Percentiles rank a stretch among this genome's conserved stretches.
Conservation (phyloP, 1,140 invertebrate genomes). For the Solen grandis region DNA sequence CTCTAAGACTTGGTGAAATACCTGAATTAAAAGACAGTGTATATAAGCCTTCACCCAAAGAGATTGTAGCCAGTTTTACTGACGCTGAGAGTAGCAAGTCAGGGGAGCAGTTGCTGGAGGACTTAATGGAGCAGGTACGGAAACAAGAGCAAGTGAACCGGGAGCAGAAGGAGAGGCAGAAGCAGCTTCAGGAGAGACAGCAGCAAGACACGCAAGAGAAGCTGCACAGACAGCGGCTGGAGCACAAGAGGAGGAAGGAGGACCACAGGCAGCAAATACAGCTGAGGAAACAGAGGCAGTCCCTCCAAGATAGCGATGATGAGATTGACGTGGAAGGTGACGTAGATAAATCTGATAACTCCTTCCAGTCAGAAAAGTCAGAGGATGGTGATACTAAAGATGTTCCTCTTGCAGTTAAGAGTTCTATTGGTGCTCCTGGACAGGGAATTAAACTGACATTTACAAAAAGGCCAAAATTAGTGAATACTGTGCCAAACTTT, state of each 20-base stretch:
- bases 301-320: slow-evolving; percentile 41
- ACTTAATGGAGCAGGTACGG: slow-evolving; percentile 71
- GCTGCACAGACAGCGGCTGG: slow-evolving; percentile 7
- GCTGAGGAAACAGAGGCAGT: slow-evolving; percentile 21
- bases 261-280: slow-evolving; percentile 48
- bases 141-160: slow-evolving; percentile 64
- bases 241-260: slow-evolving; percentile 48
- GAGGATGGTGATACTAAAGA: slow-evolving; percentile 57
- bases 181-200: background rate
- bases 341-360: slow-evolving; percentile 53
- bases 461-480: slow-evolving; percentile 66
- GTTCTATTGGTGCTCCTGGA: slow-evolving; percentile 74
- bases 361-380: slow-evolving; percentile 60
- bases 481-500: slow-evolving; percentile 26
- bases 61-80: slow-evolving; percentile 61
- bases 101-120: slow-evolving; percentile 77
- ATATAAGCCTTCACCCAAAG: slow-evolving; percentile 58
- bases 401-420: slow-evolving; percentile 71
- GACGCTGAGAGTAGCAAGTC: slow-evolving; percentile 70
- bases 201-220: slow-evolving; percentile 14
- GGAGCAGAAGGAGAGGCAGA: slow-evolving; percentile 56
- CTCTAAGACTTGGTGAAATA: slow-evolving; percentile 65
- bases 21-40: slow-evolving; percentile 60
- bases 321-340: slow-evolving; percentile 54
- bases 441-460: slow-evolving; percentile 80